These are phyloP conservation scores for Procambarus clarkii DNA, from an alignment of 1,140 invertebrate genomes.

Conservation along the genomic window DNA sequence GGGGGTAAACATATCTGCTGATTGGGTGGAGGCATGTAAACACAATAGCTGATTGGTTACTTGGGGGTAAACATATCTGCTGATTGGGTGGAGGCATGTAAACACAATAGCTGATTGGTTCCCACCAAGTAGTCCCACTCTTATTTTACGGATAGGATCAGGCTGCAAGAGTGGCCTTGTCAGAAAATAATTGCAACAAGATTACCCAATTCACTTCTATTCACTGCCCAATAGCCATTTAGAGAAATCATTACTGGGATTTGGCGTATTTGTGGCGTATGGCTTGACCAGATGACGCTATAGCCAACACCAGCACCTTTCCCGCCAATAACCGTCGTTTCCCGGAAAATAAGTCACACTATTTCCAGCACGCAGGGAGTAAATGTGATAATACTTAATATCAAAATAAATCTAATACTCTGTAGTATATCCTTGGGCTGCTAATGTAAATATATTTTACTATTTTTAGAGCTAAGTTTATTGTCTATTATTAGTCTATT, in stretches of 20 bases:
- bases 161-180: not conserved
- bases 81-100: not conserved
- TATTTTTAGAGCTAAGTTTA: not conserved
- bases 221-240: not conserved
- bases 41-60: not conserved
- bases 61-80: not conserved
- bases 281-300: no score
- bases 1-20: not conserved
- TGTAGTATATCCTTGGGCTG: no score
- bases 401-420: no score
- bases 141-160: not conserved
- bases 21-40: not conserved
- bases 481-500: no score
- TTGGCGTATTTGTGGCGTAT: not conserved
- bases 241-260: not conserved
- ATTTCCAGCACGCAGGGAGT: no score
- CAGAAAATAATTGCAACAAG: not conserved
- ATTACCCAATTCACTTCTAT: not conserved
- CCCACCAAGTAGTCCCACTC: not conserved
- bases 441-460: no score
- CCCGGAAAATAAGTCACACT: no score
- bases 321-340: no score
- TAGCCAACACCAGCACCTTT: no score
- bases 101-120: not conserved
- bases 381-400: no score